Base-by-base conservation (phyloP, 2,888 invertebrate genomes). In the Tinea pellionella region DNA sequence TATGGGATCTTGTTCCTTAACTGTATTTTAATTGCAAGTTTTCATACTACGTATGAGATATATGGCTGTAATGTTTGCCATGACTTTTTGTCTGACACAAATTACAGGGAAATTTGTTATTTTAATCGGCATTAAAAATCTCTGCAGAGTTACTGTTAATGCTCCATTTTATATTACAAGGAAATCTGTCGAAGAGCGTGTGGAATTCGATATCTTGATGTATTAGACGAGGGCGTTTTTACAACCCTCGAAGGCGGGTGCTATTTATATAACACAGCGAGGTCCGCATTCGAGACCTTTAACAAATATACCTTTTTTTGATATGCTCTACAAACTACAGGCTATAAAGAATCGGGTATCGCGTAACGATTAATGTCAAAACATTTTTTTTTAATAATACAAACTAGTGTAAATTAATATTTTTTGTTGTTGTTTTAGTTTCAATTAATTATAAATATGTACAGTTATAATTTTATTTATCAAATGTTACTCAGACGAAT, bases 201-300 rank as follows among this genome's bases (percentile, higher is more conserved):
- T 68, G 75, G 76, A 76, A 78, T 75, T 66, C 75, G 74, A 79
- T 82, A 82, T 78, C 79, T 74, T 80, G 79, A 80, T 82, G 74
- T 76, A 80, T 78, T 74, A 72, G 71, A 65, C 67, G 66, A 70
- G 81, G 76, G 78, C 70, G 67, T 74, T 78, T 78, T 80, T 77
- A 78, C 76, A 75, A 74, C 74, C 78, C 77, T 69, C 68, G 64
- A 69, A 74, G 77, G 75, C 66, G 77, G 75, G 66, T 61, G 68
- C 69, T 71, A 70, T 71, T 70, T 69, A 70, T 68, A 69, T 63
- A 57, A 32, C 61, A 42, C 60, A 62, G 61, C 66, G 70, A 70
- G 70, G 65, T 68, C 69, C 15, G 70, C 65, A 68, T 69, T 12
- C 57, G 16, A 57, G 57, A 57, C 57, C 30, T 57, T 57, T 57